Base-by-base conservation (phyloP, 2,888 invertebrate genomes). In the Brachypterus glaber region DNA sequence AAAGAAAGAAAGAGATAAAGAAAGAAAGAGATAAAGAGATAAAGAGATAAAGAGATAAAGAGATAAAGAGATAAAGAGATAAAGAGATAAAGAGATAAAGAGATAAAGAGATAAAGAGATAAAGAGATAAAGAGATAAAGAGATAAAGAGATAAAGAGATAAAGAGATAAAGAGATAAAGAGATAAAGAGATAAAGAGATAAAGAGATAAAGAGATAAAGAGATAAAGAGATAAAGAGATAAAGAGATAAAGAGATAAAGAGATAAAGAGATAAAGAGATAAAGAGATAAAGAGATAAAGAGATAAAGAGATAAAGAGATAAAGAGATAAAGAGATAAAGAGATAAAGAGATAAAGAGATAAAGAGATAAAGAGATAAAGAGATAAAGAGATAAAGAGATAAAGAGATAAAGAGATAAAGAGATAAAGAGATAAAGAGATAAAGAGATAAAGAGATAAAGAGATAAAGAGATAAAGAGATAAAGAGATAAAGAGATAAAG, bases 281-380 rank as follows among this genome's bases (percentile, higher is more conserved):
- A 17, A 5, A 32, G 8, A 17, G 17, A 17, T 8, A 32, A 17
- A 17, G 17, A 17, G 5, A 32, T 7, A 32, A 9, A 32, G 8
- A 32, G 12, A 32, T 13, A 32, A 5, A 32, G 8, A 32, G 32
- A 32, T 8, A 32, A 17, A 32, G 32, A 32, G 8, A 32, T 7
- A 32, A 17, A 32, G 8, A 32, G 12, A 17, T 8, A 17, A 5
- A 32, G 8, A 32, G 32, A 32, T 8, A 32, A 17, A 32, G 32
- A 32, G 8, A 32, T n/a, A 13, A 32, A 17, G 16, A 5, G 30
- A 30, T 8, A 30, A 8, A 30, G 30, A 30, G 30, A 30, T 8
- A 30, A 11, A 30, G 30, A 11, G 7, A 30, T 8, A 30, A 11
- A 30, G 7, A 30, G 30, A 30, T 8, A 11, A 8, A 30, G 8